Conservation (phyloP, 2,113 vertebrate species). For the Argyrosomus japonicus region DNA sequence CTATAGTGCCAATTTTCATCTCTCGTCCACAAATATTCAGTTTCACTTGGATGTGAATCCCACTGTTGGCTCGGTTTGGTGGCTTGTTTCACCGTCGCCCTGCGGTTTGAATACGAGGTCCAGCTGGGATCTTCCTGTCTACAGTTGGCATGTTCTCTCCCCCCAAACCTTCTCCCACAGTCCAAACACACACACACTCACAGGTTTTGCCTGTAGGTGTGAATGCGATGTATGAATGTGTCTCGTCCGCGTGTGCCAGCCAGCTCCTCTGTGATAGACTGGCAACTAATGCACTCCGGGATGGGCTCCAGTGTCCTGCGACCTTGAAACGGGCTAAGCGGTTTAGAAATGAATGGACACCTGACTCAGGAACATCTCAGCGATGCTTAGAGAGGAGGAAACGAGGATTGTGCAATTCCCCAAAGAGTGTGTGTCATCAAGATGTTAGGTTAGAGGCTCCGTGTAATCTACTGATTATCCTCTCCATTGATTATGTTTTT, state of each 20-base stretch:
- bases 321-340: constrained; percentile 51
- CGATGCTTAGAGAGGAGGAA: constrained; percentile 33
- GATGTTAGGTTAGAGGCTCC: too few species aligned
- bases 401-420: not conserved
- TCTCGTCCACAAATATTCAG: not conserved
- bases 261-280: constrained; percentile 45
- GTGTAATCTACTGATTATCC: not conserved
- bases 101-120: not conserved
- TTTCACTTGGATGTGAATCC: not conserved
- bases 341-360: constrained; percentile 49
- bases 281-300: constrained; percentile 46
- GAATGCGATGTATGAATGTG: constrained; percentile 32
- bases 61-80: not conserved
- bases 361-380: constrained; percentile 32
- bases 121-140: constrained; percentile 19
- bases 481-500: not conserved
- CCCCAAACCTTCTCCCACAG: constrained; percentile 2
- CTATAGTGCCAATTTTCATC: not conserved
- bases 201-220: constrained; percentile 26
- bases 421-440: constrained; percentile 10
- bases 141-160: constrained; percentile 28
- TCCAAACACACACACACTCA: constrained; percentile 21
- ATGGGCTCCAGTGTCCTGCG: constrained; percentile 45
- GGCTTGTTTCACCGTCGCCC: not conserved
- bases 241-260: constrained; percentile 8